Conservation (phyloP, 2,113 vertebrate genomes). For the Python bivittatus region DNA sequence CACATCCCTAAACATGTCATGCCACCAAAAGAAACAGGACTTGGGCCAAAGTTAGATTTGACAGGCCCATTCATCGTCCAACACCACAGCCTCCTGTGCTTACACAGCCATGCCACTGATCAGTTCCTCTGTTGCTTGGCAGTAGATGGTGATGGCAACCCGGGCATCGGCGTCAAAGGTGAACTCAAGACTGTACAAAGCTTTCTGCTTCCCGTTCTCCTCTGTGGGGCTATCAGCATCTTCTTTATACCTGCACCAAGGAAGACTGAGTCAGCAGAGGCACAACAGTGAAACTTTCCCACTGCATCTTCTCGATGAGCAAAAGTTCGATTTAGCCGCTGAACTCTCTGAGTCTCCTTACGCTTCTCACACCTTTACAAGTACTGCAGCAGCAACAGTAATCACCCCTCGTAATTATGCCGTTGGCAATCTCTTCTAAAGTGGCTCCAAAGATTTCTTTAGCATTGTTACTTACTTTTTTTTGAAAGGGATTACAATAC, state of each 20-base stretch:
- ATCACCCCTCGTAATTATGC: neutral
- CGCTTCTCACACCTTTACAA: neutral
- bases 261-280: rapidly evolving
- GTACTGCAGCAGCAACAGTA: neutral
- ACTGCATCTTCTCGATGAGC: neutral
- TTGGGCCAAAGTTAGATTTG: too few species aligned
- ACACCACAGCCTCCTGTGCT: conserved; percentile 59
- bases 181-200: conserved; percentile 94
- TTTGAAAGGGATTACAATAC: neutral
- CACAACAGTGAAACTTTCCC: neutral
- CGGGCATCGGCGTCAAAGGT: conserved; percentile 95
- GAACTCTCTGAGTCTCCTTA: neutral
- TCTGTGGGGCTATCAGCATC: conserved; percentile 85
- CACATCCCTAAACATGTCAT: neutral
- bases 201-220: conserved; percentile 86
- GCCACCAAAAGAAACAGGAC: neutral
- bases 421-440: neutral
- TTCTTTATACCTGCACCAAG: conserved; percentile 88
- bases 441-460: neutral
- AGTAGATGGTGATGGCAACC: conserved; percentile 95
- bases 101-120: conserved; percentile 93
- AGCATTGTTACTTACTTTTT: neutral
- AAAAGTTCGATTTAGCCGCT: neutral
- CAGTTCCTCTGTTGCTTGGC: conserved; percentile 95
- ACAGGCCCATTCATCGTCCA: rapidly evolving